These are phyloP conservation scores for Apodemia mormo DNA, from an alignment of 2,888 invertebrate species.

Conservation along the genomic window DNA sequence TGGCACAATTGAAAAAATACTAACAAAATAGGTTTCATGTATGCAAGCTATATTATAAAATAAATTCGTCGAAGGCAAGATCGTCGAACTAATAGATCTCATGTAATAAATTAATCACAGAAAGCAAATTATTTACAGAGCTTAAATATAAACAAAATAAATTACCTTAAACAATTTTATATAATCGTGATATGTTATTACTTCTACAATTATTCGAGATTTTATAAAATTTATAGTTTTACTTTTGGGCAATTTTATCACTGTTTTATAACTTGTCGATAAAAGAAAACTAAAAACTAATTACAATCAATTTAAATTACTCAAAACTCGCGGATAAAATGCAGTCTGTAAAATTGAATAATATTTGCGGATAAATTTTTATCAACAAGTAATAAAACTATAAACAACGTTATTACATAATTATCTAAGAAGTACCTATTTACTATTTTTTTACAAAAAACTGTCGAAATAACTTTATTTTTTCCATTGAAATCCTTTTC, in stretches of 20 bases:
- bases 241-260: conserved; percentile 5
- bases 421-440: not conserved
- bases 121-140: conserved; percentile 48
- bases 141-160: conserved; percentile 52
- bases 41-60: conserved; percentile 37
- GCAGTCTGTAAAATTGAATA: not conserved
- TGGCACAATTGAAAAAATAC: conserved; percentile 48
- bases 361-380: not conserved
- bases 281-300: not conserved
- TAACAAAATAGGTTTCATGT: conserved; percentile 38
- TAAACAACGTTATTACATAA: not conserved
- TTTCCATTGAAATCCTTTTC: too few species aligned
- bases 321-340: not conserved
- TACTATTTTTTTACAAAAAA: not conserved
- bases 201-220: conserved; percentile 48
- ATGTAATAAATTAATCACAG: conserved; percentile 55
- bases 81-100: conserved; percentile 40
- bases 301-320: not conserved
- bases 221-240: conserved; percentile 16
- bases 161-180: conserved; percentile 42
- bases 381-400: not conserved
- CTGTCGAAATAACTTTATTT: too few species aligned
- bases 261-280: conserved; percentile 7
- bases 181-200: conserved; percentile 54
- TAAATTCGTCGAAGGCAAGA: conserved; percentile 76